Evolutionary conservation across 2,888 invertebrate species (phyloP).

Genomic region (Conops quadrifasciatus): DNA sequence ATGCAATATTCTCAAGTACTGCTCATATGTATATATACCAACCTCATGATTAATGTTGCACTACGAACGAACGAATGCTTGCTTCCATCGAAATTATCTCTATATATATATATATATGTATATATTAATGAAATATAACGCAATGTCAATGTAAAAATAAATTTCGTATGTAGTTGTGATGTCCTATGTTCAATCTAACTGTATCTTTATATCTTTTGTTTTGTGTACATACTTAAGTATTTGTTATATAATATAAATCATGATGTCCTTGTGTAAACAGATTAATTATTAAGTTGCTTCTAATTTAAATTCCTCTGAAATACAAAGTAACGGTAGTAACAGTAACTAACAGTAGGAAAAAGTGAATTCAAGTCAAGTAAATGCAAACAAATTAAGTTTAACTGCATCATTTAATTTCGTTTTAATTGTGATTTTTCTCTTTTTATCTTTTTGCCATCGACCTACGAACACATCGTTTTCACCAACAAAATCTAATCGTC

Average conservation of each 20-base stretch:
- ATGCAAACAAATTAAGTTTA: too few relatives aligned
- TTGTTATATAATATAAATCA: neutral
- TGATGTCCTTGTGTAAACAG: too few relatives aligned
- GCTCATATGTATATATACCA: neutral
- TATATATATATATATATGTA: too few relatives aligned
- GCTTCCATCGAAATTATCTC: too few relatives aligned
- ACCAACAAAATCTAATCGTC: too few relatives aligned
- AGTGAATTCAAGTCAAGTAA: neutral
- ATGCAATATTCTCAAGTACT: neutral
- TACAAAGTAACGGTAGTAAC: too few relatives aligned
- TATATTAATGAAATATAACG: too few relatives aligned
- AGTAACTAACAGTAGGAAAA: too few relatives aligned
- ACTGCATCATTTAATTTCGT: constrained; percentile 4
- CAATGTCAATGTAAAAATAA: constrained; percentile 23
- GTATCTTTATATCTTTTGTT: neutral
- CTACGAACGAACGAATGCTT: constrained; percentile 22
- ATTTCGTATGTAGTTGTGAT: constrained; percentile 44
- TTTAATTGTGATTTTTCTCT: constrained; percentile 12
- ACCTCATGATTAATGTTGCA: neutral
- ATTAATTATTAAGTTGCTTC: too few relatives aligned
- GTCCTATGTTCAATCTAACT: constrained; percentile 38
- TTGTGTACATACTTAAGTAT: constrained; percentile 12
- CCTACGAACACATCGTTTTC: neutral
- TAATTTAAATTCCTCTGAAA: neutral
- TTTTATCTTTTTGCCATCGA: neutral